Percentiles rank a stretch among this genome's conserved stretches.
These are phyloP conservation scores for Eupeodes latifasciatus DNA, from an alignment of 2,888 invertebrate genomes.

Conservation along the genomic window DNA sequence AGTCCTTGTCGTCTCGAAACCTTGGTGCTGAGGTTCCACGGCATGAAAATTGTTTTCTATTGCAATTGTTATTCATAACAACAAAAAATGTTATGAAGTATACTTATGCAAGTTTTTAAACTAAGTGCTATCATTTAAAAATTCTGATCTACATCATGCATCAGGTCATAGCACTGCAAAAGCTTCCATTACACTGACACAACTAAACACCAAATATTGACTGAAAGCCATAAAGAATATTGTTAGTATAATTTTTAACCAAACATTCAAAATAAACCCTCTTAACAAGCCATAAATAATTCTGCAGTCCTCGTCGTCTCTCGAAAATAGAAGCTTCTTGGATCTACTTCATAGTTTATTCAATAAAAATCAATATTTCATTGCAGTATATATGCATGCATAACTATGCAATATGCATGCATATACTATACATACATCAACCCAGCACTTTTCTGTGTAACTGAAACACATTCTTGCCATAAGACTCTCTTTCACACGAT, in stretches of 20 bases:
- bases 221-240: background rate
- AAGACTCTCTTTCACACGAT: slow-evolving; percentile 24
- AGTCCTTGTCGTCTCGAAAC: too few relatives aligned
- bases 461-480: background rate
- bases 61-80: too few relatives aligned
- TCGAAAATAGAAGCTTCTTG: background rate
- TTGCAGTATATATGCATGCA: background rate
- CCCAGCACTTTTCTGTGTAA: background rate
- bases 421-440: too few relatives aligned
- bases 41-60: too few relatives aligned
- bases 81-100: too few relatives aligned
- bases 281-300: slow-evolving; percentile 7
- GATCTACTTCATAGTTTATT: slow-evolving; percentile 2
- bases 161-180: too few relatives aligned
- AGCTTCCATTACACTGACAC: background rate
- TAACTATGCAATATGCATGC: too few relatives aligned
- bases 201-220: background rate
- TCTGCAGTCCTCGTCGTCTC: background rate
- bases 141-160: too few relatives aligned
- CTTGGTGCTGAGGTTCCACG: too few relatives aligned
- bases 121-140: too few relatives aligned
- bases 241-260: background rate
- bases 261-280: background rate
- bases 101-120: too few relatives aligned
- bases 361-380: slow-evolving; percentile 20